These are phyloP conservation scores for Tetragonisca angustula DNA, from an alignment of 2,888 invertebrate genomes.

Conservation along the genomic window DNA sequence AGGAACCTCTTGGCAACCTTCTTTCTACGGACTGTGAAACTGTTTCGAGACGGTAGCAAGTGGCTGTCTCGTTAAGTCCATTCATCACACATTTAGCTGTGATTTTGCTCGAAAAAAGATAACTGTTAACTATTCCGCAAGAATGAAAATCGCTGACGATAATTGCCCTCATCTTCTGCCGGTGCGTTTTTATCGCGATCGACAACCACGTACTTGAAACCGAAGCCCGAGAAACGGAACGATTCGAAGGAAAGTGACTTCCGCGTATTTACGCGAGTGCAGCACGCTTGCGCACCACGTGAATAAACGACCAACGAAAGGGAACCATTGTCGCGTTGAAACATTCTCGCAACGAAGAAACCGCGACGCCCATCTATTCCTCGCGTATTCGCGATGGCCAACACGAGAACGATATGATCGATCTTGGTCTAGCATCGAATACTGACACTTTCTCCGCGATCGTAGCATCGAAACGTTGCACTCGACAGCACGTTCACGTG, in stretches of 20 bases:
- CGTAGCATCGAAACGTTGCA: neutral
- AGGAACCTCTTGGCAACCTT: neutral
- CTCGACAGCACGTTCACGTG: neutral
- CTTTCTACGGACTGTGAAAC: neutral
- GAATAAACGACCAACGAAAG: conserved; percentile 54
- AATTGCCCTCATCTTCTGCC: conserved; percentile 23
- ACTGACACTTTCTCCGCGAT: conserved; percentile 36
- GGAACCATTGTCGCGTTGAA: conserved; percentile 55
- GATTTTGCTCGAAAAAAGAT: neutral
- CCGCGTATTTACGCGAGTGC: conserved; percentile 46
- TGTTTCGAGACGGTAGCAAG: neutral
- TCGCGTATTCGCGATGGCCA: neutral
- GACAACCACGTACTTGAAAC: conserved; percentile 33
- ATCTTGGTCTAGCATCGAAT: neutral
- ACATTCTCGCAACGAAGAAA: conserved; percentile 31
- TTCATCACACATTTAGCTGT: neutral
- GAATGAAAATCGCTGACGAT: conserved; percentile 34
- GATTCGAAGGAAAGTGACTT: conserved; percentile 70
- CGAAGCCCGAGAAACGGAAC: conserved; percentile 59
- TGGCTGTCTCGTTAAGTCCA: neutral
- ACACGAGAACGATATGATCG: conserved; percentile 5
- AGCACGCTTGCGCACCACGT: conserved; percentile 18
- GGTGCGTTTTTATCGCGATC: conserved; percentile 24
- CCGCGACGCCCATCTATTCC: neutral
- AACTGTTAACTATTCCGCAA: neutral